Base-by-base conservation (phyloP, 1,140 invertebrate species). In the Oncopeltus fasciatus region DNA sequence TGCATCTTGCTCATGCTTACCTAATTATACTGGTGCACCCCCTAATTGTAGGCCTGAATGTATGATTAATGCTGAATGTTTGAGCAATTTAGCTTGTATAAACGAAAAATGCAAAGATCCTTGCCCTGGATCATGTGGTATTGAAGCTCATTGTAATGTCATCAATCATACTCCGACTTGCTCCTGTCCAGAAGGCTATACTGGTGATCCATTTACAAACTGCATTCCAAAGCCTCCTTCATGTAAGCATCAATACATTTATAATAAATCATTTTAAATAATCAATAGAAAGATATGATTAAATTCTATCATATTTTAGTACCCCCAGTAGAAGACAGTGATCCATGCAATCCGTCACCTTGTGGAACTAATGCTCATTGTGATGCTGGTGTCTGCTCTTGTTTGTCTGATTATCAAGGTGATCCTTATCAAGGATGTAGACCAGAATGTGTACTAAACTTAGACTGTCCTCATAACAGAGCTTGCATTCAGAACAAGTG, bases 61-160 rank as follows among this genome's bases (percentile, higher is more conserved):
- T 67, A 72, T 80, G 2, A 73, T 77, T 8, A 81, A 79, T 64
- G 71, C 72, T 2, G 80, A 82, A 60, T 83, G 81, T 69, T 70
- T 76, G 16, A 56, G 70, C 20, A 71, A 75, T 61, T 68, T 78
- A 27, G 78, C 80, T 2, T 83, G 81, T 68, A 70, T 80, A 49
- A 78, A 79, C 64, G 77, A 77, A 59, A 77, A 76, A 65, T 82
- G 81, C 64, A 67, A 74, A 5, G 76, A 82, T 74, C 87, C 87
- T 38, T 90, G 88, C 69, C 81, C 80, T 1, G 82, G 84, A 49
- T 81, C 83, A 16, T 88, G 86, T 72, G 86, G 85, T 53, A 72
- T 71, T 33, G 80, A 80, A 9, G 76, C 86, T 21, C 66, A 74
- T 2, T 83, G 81, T 67, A 72, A 65, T 64, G 75, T 79, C n/a